phyloP scores from a whole-genome alignment of 1,140 invertebrate genomes.

The Cydia amplana region DNA sequence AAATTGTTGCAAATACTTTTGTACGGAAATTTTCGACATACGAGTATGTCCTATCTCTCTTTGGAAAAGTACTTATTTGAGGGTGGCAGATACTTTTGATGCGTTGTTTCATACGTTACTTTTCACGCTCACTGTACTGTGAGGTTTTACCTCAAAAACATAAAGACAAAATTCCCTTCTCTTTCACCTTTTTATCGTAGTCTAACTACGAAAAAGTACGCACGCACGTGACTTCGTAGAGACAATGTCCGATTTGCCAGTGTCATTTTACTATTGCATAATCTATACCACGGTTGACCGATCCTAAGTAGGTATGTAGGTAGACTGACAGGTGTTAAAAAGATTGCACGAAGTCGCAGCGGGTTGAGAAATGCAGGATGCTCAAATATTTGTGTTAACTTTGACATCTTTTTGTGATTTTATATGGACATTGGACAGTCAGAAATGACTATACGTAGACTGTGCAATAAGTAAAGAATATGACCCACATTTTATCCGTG shows the following conservation, averaged over 20 bases:
- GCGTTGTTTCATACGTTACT: too few relatives aligned
- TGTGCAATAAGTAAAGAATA: background rate
- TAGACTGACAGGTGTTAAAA: constrained; percentile 17
- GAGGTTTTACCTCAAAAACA: too few relatives aligned
- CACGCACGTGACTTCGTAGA: background rate
- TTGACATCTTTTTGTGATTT: constrained; percentile 6
- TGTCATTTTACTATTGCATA: background rate
- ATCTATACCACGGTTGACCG: background rate
- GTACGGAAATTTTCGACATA: too few relatives aligned
- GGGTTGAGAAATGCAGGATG: constrained; percentile 20
- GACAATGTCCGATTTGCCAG: background rate
- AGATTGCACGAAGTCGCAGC: constrained; percentile 16
- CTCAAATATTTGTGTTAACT: constrained; percentile 4
- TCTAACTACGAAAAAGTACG: too few relatives aligned
- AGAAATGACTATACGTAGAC: background rate
- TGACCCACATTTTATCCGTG: background rate
- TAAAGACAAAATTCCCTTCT: too few relatives aligned
- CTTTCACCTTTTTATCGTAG: too few relatives aligned
- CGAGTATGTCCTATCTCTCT: too few relatives aligned
- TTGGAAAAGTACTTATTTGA: too few relatives aligned
- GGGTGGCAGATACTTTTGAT: too few relatives aligned
- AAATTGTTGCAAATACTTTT: too few relatives aligned
- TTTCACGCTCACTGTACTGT: too few relatives aligned
- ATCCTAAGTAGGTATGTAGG: constrained; percentile 28
- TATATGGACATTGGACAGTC: background rate